Conservation (phyloP, 2,888 invertebrate species). For the Caenorhabditis doughertyi region DNA sequence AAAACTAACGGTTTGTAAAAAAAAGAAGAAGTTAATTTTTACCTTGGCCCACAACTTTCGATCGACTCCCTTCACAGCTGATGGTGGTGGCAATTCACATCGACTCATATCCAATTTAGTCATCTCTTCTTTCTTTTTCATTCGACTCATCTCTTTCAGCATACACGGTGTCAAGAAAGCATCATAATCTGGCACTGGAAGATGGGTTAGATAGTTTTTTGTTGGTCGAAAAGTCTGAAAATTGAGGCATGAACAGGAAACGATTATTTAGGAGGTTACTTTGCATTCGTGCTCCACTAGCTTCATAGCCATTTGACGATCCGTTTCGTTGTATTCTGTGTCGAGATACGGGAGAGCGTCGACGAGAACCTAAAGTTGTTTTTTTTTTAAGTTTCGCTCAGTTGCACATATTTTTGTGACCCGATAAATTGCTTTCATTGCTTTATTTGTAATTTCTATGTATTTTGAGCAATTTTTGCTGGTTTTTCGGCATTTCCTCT, state of each 20-base stretch:
- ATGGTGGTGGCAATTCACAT: slow-evolving; percentile 79
- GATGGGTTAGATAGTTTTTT: slow-evolving; percentile 95
- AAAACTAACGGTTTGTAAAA: not conserved
- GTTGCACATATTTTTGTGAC: no score
- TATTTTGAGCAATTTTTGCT: no score
- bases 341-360: slow-evolving; percentile 80
- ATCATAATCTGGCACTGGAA: slow-evolving; percentile 89
- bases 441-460: no score
- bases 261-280: slow-evolving; percentile 83
- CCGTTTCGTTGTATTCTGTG: slow-evolving; percentile 77
- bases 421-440: no score
- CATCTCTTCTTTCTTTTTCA: slow-evolving; percentile 78
- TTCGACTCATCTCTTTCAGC: slow-evolving; percentile 76
- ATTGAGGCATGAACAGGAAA: not conserved
- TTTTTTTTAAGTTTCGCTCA: no score
- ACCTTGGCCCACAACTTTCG: slow-evolving; percentile 78
- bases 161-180: slow-evolving; percentile 86
- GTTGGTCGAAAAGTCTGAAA: slow-evolving; percentile 90
- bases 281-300: slow-evolving; percentile 99
- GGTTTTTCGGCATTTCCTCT: no score
- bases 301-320: slow-evolving; percentile 88
- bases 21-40: not conserved
- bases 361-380: slow-evolving; percentile 69
- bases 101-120: slow-evolving; percentile 79
- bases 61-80: slow-evolving; percentile 73